Conservation (phyloP, 1,140 invertebrate species). For the Lamellibrachia luymesi region DNA sequence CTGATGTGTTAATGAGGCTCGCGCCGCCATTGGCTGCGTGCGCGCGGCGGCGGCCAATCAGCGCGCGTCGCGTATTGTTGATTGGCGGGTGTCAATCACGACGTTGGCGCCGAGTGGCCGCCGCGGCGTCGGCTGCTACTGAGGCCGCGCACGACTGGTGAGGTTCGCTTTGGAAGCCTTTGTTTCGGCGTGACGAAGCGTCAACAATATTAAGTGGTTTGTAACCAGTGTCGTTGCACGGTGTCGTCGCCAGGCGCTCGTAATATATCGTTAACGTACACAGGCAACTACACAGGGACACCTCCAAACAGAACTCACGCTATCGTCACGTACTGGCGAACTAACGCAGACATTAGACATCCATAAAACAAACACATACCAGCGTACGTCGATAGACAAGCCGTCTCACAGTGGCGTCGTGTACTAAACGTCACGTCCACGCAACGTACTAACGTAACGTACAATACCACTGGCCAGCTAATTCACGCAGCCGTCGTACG, state of each 20-base stretch:
- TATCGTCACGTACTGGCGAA: not conserved
- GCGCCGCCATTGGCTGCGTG: not conserved
- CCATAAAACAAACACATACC: not conserved
- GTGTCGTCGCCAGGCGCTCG: not conserved
- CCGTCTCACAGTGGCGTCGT: not conserved
- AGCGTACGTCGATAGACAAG: not conserved
- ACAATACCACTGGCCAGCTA: no score
- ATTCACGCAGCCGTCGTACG: no score
- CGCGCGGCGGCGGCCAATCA: not conserved
- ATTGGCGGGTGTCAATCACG: not conserved
- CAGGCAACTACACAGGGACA: not conserved
- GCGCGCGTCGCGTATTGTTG: not conserved
- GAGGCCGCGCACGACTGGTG: no score
- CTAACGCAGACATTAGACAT: not conserved
- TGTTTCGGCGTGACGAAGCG: slow-evolving; percentile 2
- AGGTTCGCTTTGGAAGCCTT: not conserved
- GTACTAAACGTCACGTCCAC: no score
- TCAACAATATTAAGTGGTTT: slow-evolving; percentile 1
- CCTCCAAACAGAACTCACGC: not conserved
- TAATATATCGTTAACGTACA: not conserved
- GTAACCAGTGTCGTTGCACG: not conserved
- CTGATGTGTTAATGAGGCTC: not conserved
- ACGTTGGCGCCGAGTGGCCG: no score
- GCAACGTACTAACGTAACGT: no score
- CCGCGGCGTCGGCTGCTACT: not conserved